A percentile compares a stretch with the other conserved stretches of the same genome.
These are phyloP conservation scores for Apodemia mormo DNA, from an alignment of 2,888 invertebrate species.

Conservation along the genomic window DNA sequence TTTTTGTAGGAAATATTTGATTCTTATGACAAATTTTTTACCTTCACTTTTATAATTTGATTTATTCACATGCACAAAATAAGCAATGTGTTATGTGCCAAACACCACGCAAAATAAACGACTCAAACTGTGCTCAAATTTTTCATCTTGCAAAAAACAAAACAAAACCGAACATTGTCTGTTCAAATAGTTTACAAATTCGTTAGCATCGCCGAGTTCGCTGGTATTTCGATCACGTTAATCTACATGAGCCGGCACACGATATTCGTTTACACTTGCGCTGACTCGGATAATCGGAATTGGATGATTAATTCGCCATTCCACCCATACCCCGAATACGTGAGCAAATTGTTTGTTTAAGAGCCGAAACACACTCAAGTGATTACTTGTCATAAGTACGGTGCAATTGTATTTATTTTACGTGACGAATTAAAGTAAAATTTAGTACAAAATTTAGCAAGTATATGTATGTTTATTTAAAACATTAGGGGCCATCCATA, in stretches of 20 bases:
- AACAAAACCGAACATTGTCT: neutral
- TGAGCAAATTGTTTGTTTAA: constrained; percentile 3
- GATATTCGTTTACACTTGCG: constrained; percentile 21
- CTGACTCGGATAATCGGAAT: constrained; percentile 24
- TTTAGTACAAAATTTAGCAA: no score
- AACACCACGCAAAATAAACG: no score
- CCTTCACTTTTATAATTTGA: no score
- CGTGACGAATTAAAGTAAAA: neutral
- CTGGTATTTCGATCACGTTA: constrained; percentile 13
- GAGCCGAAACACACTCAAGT: constrained; percentile 1
- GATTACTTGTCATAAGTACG: neutral
- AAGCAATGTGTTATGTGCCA: no score
- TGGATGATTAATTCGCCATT: constrained; percentile 20
- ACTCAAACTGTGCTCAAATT: no score
- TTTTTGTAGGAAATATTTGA: no score
- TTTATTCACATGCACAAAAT: no score
- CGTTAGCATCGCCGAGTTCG: neutral
- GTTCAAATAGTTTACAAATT: constrained; percentile 4
- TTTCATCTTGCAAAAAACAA: no score
- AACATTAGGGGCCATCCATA: no score
- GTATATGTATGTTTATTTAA: no score
- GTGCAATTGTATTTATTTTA: neutral
- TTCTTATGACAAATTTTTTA: no score
- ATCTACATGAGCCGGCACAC: constrained; percentile 13
- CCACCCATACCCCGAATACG: constrained; percentile 8